Base-by-base conservation (phyloP, 1,140 invertebrate species). In the Telenomus remus region DNA sequence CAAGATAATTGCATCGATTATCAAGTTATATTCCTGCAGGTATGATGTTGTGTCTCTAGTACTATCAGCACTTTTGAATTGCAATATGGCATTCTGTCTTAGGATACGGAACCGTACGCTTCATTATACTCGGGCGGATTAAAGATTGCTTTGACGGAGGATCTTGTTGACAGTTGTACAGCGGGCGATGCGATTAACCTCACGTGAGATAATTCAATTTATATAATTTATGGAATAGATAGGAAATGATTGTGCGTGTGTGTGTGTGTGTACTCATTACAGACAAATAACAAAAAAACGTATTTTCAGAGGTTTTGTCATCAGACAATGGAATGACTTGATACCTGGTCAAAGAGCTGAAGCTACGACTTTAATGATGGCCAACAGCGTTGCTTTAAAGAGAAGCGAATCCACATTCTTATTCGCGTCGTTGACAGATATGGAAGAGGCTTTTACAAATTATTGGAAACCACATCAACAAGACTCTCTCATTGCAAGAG, bases 11-110 rank as follows among this genome's bases (percentile, higher is more conserved):
- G 92, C 81, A 92, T 92, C 75, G 96, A 97, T 89, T 97, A 95
- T 87, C 96, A 97, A 88, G 96, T 97, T 90, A 92, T 97, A 13
- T 96, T 95, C 89, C 90, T 95, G 80, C 94, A 95, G 87, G 93
- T 92, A 87, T 60, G 72, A 68, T 15, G 5, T 35, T 35, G 10
- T 6, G 10, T n/a, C n/a, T n/a, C n/a, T n/a, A n/a, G n/a, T n/a
- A n/a, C n/a, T n/a, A n/a, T n/a, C n/a, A n/a, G n/a, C n/a, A n/a
- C n/a, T n/a, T n/a, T n/a, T n/a, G n/a, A n/a, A n/a, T n/a, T n/a
- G n/a, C n/a, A n/a, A n/a, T n/a, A n/a, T n/a, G n/a, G n/a, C n/a
- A n/a, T n/a, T n/a, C n/a, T n/a, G n/a, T n/a, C n/a, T n/a, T n/a
- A n/a, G n/a, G n/a, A n/a, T n/a, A n/a, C n/a, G n/a, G 10, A 10